Percentiles rank a stretch among this genome's conserved stretches.
Conservation (phyloP, 2,113 vertebrate genomes). For the Ailuropoda melanoleuca region DNA sequence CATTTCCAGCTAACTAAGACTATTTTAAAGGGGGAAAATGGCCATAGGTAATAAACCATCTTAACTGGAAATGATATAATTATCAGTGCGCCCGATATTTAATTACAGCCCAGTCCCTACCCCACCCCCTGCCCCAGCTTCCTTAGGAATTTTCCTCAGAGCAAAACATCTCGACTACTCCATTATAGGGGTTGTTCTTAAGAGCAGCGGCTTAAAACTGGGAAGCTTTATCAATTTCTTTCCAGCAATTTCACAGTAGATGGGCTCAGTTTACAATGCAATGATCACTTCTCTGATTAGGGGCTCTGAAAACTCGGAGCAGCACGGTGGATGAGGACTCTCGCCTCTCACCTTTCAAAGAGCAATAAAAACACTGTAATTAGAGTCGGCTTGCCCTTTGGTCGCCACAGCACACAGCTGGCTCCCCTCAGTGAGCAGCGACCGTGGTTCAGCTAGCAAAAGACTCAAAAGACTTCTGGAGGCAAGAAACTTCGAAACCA, state of each 20-base stretch:
- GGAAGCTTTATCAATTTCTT: not conserved
- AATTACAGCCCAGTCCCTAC: not conserved
- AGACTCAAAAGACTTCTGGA: not conserved
- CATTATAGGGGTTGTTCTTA: not conserved
- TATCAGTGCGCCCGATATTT: not conserved
- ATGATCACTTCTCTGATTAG: not conserved
- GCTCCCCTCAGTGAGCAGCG: not conserved
- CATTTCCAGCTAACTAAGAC: slow-evolving; percentile 14
- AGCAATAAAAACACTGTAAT: not conserved
- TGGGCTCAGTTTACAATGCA: not conserved
- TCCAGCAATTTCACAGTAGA: not conserved
- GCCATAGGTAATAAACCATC: not conserved
- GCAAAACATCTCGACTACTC: not conserved
- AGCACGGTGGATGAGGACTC: not conserved
- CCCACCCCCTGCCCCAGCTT: not conserved
- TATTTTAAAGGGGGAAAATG: slow-evolving; percentile 3
- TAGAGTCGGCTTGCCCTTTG: not conserved
- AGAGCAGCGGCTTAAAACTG: not conserved
- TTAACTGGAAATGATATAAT: slow-evolving; percentile 3
- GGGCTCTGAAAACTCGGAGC: not conserved
- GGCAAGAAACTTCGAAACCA: not conserved
- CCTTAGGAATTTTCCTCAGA: slow-evolving; percentile 3
- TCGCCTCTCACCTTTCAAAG: not conserved
- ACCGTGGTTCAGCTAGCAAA: not conserved
- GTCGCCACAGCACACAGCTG: not conserved